Base-by-base conservation (phyloP, 92 coral and sea anemone species). In the Palythoa heliodiscus region DNA sequence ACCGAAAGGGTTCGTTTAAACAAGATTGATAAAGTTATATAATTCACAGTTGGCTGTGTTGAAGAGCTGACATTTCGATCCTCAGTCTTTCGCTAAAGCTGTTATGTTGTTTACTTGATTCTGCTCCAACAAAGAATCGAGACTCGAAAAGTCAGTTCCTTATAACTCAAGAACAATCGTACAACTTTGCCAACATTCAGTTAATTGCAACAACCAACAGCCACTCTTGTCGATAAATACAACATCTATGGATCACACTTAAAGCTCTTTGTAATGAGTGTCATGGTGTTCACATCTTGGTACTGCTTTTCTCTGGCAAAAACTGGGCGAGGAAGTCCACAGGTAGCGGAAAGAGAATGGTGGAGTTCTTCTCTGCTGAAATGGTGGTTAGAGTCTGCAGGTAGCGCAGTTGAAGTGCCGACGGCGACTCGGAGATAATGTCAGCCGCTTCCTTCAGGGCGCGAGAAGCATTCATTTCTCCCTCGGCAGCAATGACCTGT, bases 401-500 rank as follows among this genome's bases (percentile, higher is more conserved):
- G 88, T 94, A 94, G 55, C 98, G 93, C 52, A 94, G 94, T 89
- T 94, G 98, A 1, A 94, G 87, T 14, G 98, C 98, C 16, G 91
- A 92, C 11, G 98, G 92, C 25, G 95, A 88, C 86, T 94, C 98
- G 0, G 98, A 67, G 71, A 67, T 67, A 25, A 67, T 67, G 71
- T 67, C 71, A 22, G 71, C 71, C 7, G 71, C 71, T 70, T 94
- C 98, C 87, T 94, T 94, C 74, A 94, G 89, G 13, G 98, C 91
- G 11, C 98, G 93, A 92, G 71, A 67, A 0, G 71, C 71, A 67
- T 67, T 67, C 71, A 67, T 67, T 67, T 67, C 71, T 22, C 71
- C 98, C 82, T 94, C 98, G 8, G 98, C 98, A 73, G 98, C 98
- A 87, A 94, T 92, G 64, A 94, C 98, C 98, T 94, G 25, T 37